Percentiles rank a stretch among this genome's conserved stretches.
Evolutionary conservation across 2,797 vertebrate species (phyloP).

Genomic region (Podargus strigoides): DNA sequence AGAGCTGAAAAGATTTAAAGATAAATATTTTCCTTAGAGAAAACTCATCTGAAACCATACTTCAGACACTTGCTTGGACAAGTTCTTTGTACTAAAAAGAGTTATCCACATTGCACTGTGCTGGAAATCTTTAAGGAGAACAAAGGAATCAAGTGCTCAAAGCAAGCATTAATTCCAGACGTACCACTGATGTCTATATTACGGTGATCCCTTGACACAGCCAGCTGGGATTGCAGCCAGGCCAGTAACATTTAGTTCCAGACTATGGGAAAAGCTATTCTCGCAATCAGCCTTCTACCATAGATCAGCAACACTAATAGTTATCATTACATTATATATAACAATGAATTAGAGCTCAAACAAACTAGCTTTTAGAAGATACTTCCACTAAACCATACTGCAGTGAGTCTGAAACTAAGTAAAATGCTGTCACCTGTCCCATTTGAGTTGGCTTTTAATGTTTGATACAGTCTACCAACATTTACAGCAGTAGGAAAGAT

Average conservation of each 20-base stretch:
- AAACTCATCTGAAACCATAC: neutral
- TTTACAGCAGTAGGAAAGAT: neutral
- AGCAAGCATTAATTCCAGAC: neutral
- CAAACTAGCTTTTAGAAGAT: neutral
- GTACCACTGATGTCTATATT: constrained; percentile 7
- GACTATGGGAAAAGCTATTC: neutral
- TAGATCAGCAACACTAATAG: neutral
- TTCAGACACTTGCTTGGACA: constrained; percentile 1
- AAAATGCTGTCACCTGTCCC: neutral
- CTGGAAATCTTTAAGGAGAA: constrained; percentile 2
- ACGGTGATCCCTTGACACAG: neutral
- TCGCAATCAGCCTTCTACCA: neutral
- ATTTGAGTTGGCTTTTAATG: neutral
- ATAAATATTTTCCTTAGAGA: constrained; percentile 39
- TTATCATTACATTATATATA: neutral
- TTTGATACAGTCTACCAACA: neutral
- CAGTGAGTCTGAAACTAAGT: neutral
- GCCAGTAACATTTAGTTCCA: neutral
- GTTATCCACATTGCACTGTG: neutral
- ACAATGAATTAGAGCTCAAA: neutral
- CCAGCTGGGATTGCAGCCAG: constrained; percentile 11
- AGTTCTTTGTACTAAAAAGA: neutral
- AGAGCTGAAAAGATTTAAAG: constrained; percentile 22
- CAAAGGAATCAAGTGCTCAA: constrained; percentile 3
- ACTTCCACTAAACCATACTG: neutral